Conservation (phyloP, 2,888 invertebrate genomes). For the Phaedon cochleariae region DNA sequence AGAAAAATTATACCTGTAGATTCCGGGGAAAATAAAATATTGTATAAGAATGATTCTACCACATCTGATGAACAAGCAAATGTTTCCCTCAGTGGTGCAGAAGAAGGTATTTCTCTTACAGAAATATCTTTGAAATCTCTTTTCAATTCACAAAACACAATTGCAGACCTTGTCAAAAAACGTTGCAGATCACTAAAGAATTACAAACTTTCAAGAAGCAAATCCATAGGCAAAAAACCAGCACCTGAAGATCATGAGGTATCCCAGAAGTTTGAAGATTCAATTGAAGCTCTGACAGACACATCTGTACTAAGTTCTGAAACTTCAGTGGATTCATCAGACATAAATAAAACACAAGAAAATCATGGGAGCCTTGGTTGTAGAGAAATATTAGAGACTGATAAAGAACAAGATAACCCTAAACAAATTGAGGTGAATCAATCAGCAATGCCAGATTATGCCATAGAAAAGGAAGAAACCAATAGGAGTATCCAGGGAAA, state of each 20-base stretch:
- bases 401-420: not conserved
- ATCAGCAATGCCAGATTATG: no score
- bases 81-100: not conserved
- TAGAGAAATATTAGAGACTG: not conserved
- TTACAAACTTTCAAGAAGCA: conserved; percentile 5
- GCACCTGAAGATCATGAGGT: no score
- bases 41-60: not conserved
- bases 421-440: not conserved
- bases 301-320: not conserved
- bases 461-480: not conserved
- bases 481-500: not conserved
- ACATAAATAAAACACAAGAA: not conserved
- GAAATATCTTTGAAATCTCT: not conserved
- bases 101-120: not conserved
- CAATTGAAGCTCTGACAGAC: not conserved
- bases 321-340: not conserved
- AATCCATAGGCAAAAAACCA: not conserved
- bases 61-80: not conserved
- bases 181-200: not conserved
- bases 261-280: not conserved
- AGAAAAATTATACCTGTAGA: not conserved
- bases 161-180: conserved; percentile 12
- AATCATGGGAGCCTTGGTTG: not conserved
- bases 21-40: not conserved
- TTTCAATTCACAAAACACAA: conserved; percentile 6